phyloP scores from a whole-genome alignment of 2,888 invertebrate species.

The Bombyx huttoni region DNA sequence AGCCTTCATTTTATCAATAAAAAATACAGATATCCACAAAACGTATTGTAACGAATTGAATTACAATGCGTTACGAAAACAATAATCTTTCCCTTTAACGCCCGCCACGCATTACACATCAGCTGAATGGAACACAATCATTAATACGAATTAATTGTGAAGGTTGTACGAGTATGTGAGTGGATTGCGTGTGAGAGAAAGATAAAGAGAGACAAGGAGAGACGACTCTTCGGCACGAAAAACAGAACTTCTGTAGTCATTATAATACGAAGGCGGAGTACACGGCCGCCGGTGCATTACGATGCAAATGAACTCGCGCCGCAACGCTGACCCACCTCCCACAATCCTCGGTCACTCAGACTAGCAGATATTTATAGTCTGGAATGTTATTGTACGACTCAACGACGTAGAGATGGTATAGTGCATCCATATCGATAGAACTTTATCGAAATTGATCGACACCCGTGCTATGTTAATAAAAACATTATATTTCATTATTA shows the following conservation, averaged over 20 bases:
- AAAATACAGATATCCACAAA: not conserved
- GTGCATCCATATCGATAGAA: constrained; percentile 12
- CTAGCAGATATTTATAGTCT: constrained; percentile 49
- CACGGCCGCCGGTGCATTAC: constrained; percentile 28
- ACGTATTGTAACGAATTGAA: not conserved
- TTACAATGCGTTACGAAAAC: not conserved
- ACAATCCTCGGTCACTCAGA: constrained; percentile 27
- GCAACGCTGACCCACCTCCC: constrained; percentile 24
- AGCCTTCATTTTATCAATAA: not conserved
- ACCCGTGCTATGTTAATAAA: no score
- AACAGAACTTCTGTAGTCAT: constrained; percentile 12
- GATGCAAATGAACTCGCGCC: constrained; percentile 53
- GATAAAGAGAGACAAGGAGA: not conserved
- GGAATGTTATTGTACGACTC: constrained; percentile 57
- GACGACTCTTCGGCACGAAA: not conserved
- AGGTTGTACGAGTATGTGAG: not conserved
- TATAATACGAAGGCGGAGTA: not conserved
- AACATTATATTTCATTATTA: no score
- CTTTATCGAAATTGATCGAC: no score
- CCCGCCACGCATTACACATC: not conserved
- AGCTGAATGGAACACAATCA: not conserved
- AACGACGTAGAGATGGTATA: constrained; percentile 23
- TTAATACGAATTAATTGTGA: not conserved
- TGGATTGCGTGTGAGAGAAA: not conserved
- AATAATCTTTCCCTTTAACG: not conserved